Evolutionary conservation across 35 echinoderm and acorn worm species (phyloP).

Genomic region (Hemicentrotus pulcherrimus): DNA sequence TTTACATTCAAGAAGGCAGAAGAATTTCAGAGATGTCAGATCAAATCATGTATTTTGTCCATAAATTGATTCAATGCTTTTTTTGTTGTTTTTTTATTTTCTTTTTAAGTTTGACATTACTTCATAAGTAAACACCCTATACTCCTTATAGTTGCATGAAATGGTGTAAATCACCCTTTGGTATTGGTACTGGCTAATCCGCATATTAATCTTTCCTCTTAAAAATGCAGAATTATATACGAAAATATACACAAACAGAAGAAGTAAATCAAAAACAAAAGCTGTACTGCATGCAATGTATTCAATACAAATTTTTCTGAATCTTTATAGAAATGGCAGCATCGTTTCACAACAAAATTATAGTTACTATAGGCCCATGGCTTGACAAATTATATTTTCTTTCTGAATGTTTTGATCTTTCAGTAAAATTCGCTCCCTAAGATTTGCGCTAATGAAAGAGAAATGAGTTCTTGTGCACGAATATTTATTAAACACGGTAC

Average conservation of each 20-base stretch:
- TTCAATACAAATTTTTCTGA: slow-evolving; percentile 38
- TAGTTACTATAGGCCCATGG: slow-evolving; percentile 1
- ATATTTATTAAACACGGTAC: neutral
- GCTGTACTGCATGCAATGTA: slow-evolving; percentile 28
- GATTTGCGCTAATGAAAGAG: slow-evolving; percentile 46
- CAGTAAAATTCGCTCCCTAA: neutral
- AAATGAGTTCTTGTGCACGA: slow-evolving; percentile 37
- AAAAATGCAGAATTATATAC: slow-evolving; percentile 28
- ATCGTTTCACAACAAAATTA: neutral
- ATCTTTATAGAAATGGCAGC: slow-evolving; percentile 3
- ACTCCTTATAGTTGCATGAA: neutral
- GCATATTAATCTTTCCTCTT: neutral
- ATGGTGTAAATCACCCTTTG: slow-evolving; percentile 42
- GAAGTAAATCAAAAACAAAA: slow-evolving; percentile 25
- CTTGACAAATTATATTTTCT: neutral
- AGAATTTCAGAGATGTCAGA: slow-evolving; percentile 42
- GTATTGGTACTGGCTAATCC: slow-evolving; percentile 43
- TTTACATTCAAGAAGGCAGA: slow-evolving; percentile 47
- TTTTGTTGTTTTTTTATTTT: slow-evolving; percentile 24
- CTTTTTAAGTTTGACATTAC: slow-evolving; percentile 13
- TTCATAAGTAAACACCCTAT: neutral
- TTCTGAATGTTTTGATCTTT: slow-evolving; percentile 19
- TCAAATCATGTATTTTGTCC: neutral
- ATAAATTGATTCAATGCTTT: neutral
- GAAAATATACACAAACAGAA: slow-evolving; percentile 9